These are phyloP conservation scores for Cromileptes altivelis DNA, from an alignment of 2,113 vertebrate genomes.

Conservation along the genomic window DNA sequence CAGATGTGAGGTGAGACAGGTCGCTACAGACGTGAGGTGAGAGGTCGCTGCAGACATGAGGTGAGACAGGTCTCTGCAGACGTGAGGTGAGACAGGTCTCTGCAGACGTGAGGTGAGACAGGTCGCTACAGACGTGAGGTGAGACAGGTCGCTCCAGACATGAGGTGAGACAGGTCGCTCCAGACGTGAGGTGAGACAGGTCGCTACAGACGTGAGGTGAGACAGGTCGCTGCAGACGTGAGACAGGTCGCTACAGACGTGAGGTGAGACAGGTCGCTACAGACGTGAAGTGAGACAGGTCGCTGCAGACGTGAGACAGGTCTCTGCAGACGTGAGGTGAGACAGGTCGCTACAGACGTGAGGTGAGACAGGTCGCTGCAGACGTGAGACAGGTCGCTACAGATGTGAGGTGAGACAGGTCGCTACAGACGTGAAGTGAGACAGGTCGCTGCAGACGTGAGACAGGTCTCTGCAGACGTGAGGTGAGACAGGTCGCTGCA, in stretches of 20 bases:
- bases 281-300: slow-evolving; percentile 87
- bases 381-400: slow-evolving; percentile 20
- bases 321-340: background rate
- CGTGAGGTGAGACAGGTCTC: too few relatives aligned
- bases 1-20: background rate
- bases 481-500: too few relatives aligned
- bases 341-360: background rate
- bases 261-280: slow-evolving; percentile 77
- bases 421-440: background rate
- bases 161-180: background rate
- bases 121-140: background rate
- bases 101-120: slow-evolving; percentile 30
- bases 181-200: too few relatives aligned
- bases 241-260: too few relatives aligned
- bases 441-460: background rate
- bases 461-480: background rate
- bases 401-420: background rate
- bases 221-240: background rate
- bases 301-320: slow-evolving; percentile 45
- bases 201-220: too few relatives aligned
- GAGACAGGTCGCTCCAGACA: background rate
- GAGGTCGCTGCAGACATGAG: background rate
- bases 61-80: background rate
- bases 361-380: background rate
- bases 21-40: background rate